Evolutionary conservation across 1,140 invertebrate genomes (phyloP), one percentile per base, ranked within the genome.

Genomic region (Armadillidium nasatum): DNA sequence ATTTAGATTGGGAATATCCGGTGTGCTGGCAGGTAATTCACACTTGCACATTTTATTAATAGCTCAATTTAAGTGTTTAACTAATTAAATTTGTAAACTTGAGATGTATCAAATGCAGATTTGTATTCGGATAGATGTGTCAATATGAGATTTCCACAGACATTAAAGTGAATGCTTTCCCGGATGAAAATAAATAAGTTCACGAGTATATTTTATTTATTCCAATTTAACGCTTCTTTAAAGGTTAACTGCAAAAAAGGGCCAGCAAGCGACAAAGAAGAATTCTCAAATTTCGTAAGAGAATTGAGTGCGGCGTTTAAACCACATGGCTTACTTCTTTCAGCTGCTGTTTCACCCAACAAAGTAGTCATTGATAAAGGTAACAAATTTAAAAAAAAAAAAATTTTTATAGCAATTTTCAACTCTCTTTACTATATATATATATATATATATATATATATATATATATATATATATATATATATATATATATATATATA

Each of bases 311-410:
- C 82, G 0, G 89, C 88, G n/a, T 93, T 94, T 82, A 87, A 86
- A 74, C 89, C 90, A 0, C 88, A 88, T 79, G 89, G 89, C 0
- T 85, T 93, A 23, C 83, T 94, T 0, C 84, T 95, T 0, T 92
- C 93, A 6, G 89, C 93, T 1, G 93, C 93, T 2, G 93, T 95
- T 0, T 94, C 93, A 0, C 93, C 91, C 0, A 93, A 90, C 81
- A 93, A 93, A 85, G 88, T 87, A 10, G 91, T 94, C 10, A 90
- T 94, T 60, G 90, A 92, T 84, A 88, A 88, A 79, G 79, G 82
- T 82, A 74, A 78, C 19, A 60, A 3, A 3, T 60, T 13, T 60
- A 3, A 3, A 1, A 3, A 15, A 50, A 10, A 9, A 3, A 60
- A 60, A 60, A 60, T 60, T 60, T 3, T 60, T 60, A 3, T 33